Base-by-base conservation (phyloP, 2,113 vertebrate genomes). In the Gavialis gangeticus region DNA sequence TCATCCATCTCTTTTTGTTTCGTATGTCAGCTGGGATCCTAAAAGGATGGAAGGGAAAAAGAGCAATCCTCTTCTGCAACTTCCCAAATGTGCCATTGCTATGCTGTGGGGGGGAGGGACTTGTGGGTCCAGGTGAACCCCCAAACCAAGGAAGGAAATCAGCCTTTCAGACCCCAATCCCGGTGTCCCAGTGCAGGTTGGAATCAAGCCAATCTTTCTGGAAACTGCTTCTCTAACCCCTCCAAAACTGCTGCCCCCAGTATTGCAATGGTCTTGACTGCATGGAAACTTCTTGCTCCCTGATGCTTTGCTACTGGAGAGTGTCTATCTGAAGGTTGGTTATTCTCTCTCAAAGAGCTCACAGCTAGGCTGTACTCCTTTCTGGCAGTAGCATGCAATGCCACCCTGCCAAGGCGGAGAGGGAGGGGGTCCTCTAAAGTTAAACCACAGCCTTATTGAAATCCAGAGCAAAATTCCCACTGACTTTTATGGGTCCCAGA, bases 331-430 rank as follows among this genome's bases (percentile, higher is more conserved):
- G 84, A 84, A 87, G 1, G 1, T 25, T 12, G 34, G 95, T 93
- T 93, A 94, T 91, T 92, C 92, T 96, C 95, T 92, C 92, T n/a
- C 28, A 8, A 21, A 89, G 82, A 91, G 80, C 79, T 73, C 88
- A 90, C 92, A 59, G 87, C 92, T 92, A 85, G 89, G 87, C 28
- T 19, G 0, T 87, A 91, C 92, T 94, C 87, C 78, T 92, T 84
- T 30, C 34, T 73, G 34, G 69, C 34, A 46, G 87, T n/a, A 77
- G 8, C 80, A n/a, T 4, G 57, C 80, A 55, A 34, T 16, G 87
- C 95, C 93, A 91, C 34, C 69, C 46, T 22, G 5, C 19, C 69
- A 73, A 73, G 12, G 13, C 28, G 17, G 46, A 46, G 46, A 46
- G 9, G 46, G 9, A 10, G 3, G 2, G 89, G 64, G 87, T 0